Base-by-base conservation (phyloP, 2,888 invertebrate genomes). In the Drosophila ezoana region DNA sequence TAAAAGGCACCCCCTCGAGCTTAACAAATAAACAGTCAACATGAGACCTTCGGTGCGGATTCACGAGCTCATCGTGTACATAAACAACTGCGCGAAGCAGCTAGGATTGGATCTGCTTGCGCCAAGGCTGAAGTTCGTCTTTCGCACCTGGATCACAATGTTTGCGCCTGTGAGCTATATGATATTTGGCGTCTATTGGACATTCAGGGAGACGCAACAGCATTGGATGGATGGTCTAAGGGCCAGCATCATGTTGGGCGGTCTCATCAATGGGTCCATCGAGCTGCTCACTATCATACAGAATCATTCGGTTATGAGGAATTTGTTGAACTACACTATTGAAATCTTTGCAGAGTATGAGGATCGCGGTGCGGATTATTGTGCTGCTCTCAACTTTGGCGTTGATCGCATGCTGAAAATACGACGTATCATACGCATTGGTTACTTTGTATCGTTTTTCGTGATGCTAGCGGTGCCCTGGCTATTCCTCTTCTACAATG, bases 171-270 rank as follows among this genome's bases (percentile, higher is more conserved):
- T 14, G 0, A 65, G 8, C 18, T 82, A 68, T 16, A 9, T 37
- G 1, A 16, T 61, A 1, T 82, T 75, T 35, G 44, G 64, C 1
- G 5, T 64, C 1, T 61, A 47, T 20, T 68, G 56, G 14, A 51
- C 72, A 5, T n/a, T 63, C 10, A 49, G 41, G 3, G 62, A 77
- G 23, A 33, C 53, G 0, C 40, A 44, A 9, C 20, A 51, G 3
- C 35, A 59, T 23, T 87, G 67, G 81, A n/a, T 20, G 6, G 81
- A 72, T 11, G 54, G 69, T 10, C 23, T 82, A 0, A 82, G 71
- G n/a, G 35, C 68, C 2, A 54, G 49, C 37, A 23, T 84, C 1
- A 82, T 81, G 87, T 20, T 66, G 8, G 81, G 81, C 0, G 81
- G 79, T 0, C 20, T 76, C 13, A 1, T 66, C 9, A 75, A 59